Percentiles rank a stretch among this genome's conserved stretches.
These are phyloP conservation scores for Steinernema carpocapsae DNA, from an alignment of 2,888 invertebrate genomes.

Conservation along the genomic window DNA sequence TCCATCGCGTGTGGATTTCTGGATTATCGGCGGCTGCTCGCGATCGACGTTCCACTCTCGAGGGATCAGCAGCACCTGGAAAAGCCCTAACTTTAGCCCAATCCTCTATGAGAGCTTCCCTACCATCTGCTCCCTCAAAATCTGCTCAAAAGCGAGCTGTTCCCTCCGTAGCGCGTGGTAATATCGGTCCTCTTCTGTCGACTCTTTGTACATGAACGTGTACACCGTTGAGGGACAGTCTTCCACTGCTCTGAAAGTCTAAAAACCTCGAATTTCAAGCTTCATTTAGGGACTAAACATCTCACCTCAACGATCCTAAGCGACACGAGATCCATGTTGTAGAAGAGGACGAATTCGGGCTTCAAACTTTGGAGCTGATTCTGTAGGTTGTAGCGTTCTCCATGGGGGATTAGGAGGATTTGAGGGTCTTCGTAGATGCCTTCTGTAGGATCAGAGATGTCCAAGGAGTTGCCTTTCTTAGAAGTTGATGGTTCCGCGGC, in stretches of 20 bases:
- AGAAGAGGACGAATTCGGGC: constrained; percentile 86
- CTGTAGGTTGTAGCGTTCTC: constrained; percentile 73
- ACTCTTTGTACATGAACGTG: constrained; percentile 86
- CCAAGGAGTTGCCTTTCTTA: too few species aligned
- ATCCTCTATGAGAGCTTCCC: not conserved
- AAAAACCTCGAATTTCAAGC: constrained; percentile 20
- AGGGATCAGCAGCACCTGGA: constrained; percentile 61
- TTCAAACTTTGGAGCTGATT: constrained; percentile 62
- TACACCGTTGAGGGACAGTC: constrained; percentile 76
- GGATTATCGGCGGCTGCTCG: constrained; percentile 48
- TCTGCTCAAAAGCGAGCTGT: constrained; percentile 88
- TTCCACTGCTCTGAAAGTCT: constrained; percentile 43
- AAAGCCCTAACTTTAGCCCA: not conserved
- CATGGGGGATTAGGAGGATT: constrained; percentile 45
- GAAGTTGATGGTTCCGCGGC: too few species aligned
- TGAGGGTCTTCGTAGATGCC: not conserved
- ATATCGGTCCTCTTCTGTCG: constrained; percentile 95
- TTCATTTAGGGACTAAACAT: not conserved
- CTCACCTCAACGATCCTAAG: constrained; percentile 85
- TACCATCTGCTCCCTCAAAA: constrained; percentile 90
- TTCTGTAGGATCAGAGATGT: not conserved
- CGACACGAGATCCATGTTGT: constrained; percentile 84
- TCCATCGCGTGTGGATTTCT: constrained; percentile 44
- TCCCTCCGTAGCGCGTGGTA: constrained; percentile 85
- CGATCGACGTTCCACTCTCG: constrained; percentile 61